A percentile compares a stretch with the other conserved stretches of the same genome.
Conservation (phyloP, 1,140 invertebrate species). For the Nasonia giraulti region DNA sequence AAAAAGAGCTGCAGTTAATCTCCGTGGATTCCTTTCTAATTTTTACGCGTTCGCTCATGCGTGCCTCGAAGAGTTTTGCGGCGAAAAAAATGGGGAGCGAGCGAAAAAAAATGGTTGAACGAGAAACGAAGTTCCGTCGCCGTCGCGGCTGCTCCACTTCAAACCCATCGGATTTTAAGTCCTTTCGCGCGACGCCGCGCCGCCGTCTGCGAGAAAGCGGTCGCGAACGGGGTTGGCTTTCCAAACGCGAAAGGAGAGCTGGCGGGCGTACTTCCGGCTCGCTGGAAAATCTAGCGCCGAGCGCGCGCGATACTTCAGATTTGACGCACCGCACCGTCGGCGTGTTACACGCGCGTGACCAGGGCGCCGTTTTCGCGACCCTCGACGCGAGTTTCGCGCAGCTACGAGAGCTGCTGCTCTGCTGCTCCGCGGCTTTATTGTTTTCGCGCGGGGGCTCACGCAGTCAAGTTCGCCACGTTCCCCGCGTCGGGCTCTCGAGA, state of each 20-base stretch:
- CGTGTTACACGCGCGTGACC: constrained; percentile 40
- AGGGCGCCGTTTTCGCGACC: constrained; percentile 34
- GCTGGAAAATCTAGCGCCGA: constrained; percentile 30
- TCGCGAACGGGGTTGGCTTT: constrained; percentile 12
- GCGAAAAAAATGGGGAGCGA: constrained; percentile 45
- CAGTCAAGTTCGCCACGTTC: constrained; percentile 16
- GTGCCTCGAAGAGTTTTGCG: constrained; percentile 61
- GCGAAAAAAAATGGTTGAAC: constrained; percentile 18
- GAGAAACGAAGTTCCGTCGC: constrained; percentile 48
- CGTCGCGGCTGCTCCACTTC: constrained; percentile 52
- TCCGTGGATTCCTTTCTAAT: constrained; percentile 67
- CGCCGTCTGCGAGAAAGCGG: constrained; percentile 19
- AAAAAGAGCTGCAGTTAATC: constrained; percentile 54
- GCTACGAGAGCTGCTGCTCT: background rate
- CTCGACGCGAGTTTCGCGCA: background rate
- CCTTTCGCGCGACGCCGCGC: constrained; percentile 45
- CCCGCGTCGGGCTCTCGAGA: constrained; percentile 22
- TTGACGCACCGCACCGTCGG: background rate
- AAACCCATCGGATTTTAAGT: constrained; percentile 57
- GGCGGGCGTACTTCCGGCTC: constrained; percentile 41
- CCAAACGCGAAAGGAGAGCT: constrained; percentile 6
- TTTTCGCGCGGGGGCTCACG: constrained; percentile 28
- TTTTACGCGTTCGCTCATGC: constrained; percentile 66
- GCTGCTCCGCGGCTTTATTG: constrained; percentile 8
- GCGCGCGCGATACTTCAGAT: constrained; percentile 50